These are phyloP conservation scores for Ophioderma brevispina DNA, from an alignment of 35 echinoderm and acorn worm species.

Conservation along the genomic window DNA sequence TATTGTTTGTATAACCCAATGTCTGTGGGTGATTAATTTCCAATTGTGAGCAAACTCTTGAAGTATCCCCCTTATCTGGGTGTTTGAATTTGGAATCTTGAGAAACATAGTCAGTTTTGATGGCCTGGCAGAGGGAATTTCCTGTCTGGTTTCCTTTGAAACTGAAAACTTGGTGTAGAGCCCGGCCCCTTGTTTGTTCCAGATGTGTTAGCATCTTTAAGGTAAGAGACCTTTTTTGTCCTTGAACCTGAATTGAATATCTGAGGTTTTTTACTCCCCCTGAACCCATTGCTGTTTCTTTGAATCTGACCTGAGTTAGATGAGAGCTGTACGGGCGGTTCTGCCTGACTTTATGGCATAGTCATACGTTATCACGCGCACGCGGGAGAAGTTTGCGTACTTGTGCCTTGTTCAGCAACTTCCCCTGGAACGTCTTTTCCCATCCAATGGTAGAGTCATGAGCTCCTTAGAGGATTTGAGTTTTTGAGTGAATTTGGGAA, in stretches of 20 bases:
- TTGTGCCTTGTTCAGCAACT: not conserved
- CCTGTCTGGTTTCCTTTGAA: not conserved
- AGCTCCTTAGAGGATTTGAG: no score
- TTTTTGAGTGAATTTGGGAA: no score
- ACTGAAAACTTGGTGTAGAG: not conserved
- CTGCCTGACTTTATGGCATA: not conserved
- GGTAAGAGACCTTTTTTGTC: not conserved
- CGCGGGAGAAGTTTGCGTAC: no score
- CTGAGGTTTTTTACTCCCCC: not conserved
- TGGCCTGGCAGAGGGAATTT: no score
- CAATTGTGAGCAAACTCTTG: not conserved
- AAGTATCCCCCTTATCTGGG: not conserved
- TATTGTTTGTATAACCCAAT: not conserved
- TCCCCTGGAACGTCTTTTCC: not conserved
- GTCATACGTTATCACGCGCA: not conserved
- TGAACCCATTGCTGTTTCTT: not conserved
- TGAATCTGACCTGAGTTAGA: not conserved
- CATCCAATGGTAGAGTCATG: not conserved
- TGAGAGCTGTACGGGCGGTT: not conserved
- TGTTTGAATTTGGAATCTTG: not conserved
- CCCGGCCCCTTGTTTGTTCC: not conserved
- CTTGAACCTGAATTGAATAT: not conserved
- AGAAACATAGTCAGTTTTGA: no score
- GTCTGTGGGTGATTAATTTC: not conserved
- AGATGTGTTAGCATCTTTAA: not conserved